These are phyloP conservation scores for Drosophila mulleri DNA, from an alignment of 2,888 invertebrate species.

Conservation along the genomic window DNA sequence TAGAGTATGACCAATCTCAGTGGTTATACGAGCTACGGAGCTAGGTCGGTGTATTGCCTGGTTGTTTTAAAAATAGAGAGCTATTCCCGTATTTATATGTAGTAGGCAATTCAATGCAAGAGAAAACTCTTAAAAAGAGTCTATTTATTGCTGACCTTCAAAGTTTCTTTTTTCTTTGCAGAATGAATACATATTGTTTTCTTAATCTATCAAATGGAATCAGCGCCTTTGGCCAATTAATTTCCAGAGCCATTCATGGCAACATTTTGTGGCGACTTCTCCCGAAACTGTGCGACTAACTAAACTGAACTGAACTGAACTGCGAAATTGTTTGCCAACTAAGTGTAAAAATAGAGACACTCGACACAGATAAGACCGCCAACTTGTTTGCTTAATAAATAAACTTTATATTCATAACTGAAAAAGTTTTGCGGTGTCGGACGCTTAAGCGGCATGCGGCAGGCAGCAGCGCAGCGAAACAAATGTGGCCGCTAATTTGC, in stretches of 20 bases:
- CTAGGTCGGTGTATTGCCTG: no score
- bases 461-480: constrained; percentile 56
- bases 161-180: neutral
- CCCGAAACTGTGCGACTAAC: constrained; percentile 37
- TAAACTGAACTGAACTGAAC: constrained; percentile 47
- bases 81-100: no score
- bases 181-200: constrained; percentile 20
- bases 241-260: constrained; percentile 42
- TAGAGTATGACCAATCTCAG: no score
- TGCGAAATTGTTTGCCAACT: constrained; percentile 68
- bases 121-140: neutral
- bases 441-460: constrained; percentile 22
- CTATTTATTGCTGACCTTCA: neutral
- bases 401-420: constrained; percentile 80
- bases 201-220: constrained; percentile 6
- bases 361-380: constrained; percentile 69
- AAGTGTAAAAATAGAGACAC: constrained; percentile 38
- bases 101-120: no score
- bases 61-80: no score
- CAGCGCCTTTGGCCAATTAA: constrained; percentile 45
- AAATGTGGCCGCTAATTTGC: constrained; percentile 78
- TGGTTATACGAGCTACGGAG: no score
- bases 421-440: constrained; percentile 66
- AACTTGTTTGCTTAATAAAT: constrained; percentile 81
- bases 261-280: constrained; percentile 9